Conservation (phyloP, 2,797 vertebrate genomes). For the Lagorchestes hirsutus region DNA sequence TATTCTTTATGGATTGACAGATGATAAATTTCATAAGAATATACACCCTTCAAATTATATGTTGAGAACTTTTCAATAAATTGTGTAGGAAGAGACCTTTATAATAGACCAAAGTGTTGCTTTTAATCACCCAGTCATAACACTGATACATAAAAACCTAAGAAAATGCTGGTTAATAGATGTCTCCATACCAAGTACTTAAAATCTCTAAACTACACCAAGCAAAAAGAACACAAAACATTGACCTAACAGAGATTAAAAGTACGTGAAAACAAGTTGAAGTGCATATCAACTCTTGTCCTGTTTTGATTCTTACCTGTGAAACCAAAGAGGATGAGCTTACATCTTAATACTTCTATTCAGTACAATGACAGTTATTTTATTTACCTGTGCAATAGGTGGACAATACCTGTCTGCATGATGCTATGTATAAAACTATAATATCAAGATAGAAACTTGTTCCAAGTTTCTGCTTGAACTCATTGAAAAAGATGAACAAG, state of each 20-base stretch:
- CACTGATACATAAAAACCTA: background rate
- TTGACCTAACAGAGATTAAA: background rate
- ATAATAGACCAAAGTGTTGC: background rate
- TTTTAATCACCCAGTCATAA: background rate
- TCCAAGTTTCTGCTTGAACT: background rate
- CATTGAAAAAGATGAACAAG: background rate
- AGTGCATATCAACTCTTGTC: background rate
- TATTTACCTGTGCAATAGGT: background rate
- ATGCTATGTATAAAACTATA: background rate
- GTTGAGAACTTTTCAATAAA: background rate
- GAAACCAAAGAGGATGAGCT: background rate
- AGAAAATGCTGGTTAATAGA: background rate
- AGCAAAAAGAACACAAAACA: background rate
- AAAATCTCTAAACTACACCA: background rate
- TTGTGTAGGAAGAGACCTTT: background rate
- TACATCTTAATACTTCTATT: background rate
- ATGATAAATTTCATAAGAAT: background rate
- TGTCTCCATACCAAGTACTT: background rate
- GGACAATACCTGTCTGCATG: background rate
- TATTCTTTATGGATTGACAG: background rate
- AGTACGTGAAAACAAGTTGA: background rate
- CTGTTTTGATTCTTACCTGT: background rate
- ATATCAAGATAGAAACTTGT: background rate
- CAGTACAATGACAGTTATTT: background rate
- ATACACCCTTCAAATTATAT: background rate